Evolutionary conservation across 2,113 vertebrate species (phyloP), one percentile per base, ranked within the genome.

Genomic region (Progne subis): DNA sequence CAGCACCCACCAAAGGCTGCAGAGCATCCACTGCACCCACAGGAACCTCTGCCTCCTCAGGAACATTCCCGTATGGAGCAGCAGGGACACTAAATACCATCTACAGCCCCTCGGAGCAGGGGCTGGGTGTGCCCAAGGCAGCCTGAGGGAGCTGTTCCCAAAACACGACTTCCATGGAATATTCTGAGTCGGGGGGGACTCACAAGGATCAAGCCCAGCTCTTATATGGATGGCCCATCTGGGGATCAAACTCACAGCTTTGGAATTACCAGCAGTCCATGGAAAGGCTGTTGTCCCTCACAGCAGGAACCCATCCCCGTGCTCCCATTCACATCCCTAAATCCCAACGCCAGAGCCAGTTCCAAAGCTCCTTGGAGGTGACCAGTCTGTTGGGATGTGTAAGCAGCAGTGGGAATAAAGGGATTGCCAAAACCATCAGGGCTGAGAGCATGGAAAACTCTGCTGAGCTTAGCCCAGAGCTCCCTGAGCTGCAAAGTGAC

Each of bases 261-360:
- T 32, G 83, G 46, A 8, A 44, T 32, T 18, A 2, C 2, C 44
- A 77, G 34, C 16, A 18, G 46, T 46, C 68, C 53, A 18, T 0
- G 4, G n/a, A 17, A 52, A 20, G 12, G 64, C 29, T 90, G n/a
- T 1, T 59, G 39, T 26, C n/a, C n/a, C 60, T n/a, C 8, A 3
- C 14, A 26, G 29, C 23, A 50, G 70, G 52, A 64, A 37, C 76
- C 70, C 71, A 6, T 21, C 23, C 24, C 34, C 2, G 2, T 16
- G 47, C 43, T 50, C 37, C 59, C 55, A 23, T 20, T 50, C 37
- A 59, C 55, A 23, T 18, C 76, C 39, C 46, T 46, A 85, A 76
- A 61, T 3, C 74, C 46, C 67, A 8, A 0, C 3, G 20, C 0
- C 9, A 1, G 19, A 47, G 25, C 2, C 11, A 0, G 31, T 44